Evolutionary conservation across 2,888 invertebrate species (phyloP).

Genomic region (Apamea epomidion): DNA sequence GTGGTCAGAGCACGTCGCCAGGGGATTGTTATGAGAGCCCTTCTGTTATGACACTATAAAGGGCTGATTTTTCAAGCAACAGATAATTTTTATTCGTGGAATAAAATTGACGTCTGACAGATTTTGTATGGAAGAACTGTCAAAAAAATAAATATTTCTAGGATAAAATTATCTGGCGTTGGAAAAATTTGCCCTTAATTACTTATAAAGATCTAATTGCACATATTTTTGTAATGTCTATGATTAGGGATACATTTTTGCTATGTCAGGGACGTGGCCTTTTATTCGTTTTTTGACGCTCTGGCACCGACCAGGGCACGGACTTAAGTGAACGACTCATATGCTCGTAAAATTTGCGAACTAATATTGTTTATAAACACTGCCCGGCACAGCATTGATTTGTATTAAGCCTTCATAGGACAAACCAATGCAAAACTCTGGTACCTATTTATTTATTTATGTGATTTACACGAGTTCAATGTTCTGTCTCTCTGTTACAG

Average conservation of each 20-base stretch:
- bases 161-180: too few relatives aligned
- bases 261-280: too few relatives aligned
- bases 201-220: background rate
- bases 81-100: too few relatives aligned
- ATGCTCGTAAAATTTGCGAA: background rate
- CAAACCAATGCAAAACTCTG: too few relatives aligned
- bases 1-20: background rate
- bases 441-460: background rate
- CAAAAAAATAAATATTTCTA: too few relatives aligned
- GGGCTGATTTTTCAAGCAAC: too few relatives aligned
- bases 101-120: too few relatives aligned
- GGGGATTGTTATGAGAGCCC: background rate
- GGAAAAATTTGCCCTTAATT: too few relatives aligned
- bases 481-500: constrained; percentile 77
- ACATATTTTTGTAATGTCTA: background rate
- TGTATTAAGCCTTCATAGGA: too few relatives aligned
- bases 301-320: background rate
- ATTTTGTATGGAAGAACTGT: too few relatives aligned
- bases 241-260: background rate
- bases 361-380: background rate
- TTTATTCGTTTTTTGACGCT: background rate
- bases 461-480: constrained; percentile 20
- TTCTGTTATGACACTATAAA: background rate
- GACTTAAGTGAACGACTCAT: background rate
- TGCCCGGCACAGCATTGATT: background rate